Base-by-base conservation (phyloP, 2,888 invertebrate genomes). In the Willowsia nigromaculata region DNA sequence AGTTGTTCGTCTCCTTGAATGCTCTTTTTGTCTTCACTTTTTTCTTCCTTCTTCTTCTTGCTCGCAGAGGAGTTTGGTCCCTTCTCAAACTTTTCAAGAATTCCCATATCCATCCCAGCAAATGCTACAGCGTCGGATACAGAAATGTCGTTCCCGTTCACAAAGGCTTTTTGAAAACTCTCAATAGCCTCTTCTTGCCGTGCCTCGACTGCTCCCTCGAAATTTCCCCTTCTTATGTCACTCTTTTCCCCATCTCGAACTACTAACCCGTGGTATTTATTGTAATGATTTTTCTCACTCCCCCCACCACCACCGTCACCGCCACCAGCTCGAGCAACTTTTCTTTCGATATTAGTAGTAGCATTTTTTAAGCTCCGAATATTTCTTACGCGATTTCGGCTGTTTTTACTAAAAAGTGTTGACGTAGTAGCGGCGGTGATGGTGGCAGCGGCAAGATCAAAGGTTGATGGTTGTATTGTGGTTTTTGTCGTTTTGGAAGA, bases 101-200 rank as follows among this genome's bases (percentile, higher is more conserved):
- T 87, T 87, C 87, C 87, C 87, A 87, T 87, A 82, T 82, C 82
- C 87, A 81, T 81, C 59, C 82, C 74, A 15, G 59, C 56, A 82
- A 82, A 71, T 40, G 87, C 87, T 87, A 47, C 71, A 9, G 65
- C 74, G 7, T 81, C 82, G 27, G 87, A 68, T 68, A 68, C 80
- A 74, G 74, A 81, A 25, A 82, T 37, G 43, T 87, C 87, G 18
- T 86, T 68, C 68, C 68, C 80, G 43, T 82, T 87, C 40, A 82
- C 81, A 87, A 87, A 87, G 15, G 82, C 43, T 59, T 81, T 74
- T 59, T 87, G 56, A 43, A 87, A 82, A 82, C 68, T 87, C 74
- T 87, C 82, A 87, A 87, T 87, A 33, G 87, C 87, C 43, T 56
- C 71, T 80, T 65, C 56, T 84, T 84, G 43, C 11, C 47, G 18